phyloP scores from a whole-genome alignment of 2,113 vertebrate genomes.

The Megaleporinus macrocephalus region DNA sequence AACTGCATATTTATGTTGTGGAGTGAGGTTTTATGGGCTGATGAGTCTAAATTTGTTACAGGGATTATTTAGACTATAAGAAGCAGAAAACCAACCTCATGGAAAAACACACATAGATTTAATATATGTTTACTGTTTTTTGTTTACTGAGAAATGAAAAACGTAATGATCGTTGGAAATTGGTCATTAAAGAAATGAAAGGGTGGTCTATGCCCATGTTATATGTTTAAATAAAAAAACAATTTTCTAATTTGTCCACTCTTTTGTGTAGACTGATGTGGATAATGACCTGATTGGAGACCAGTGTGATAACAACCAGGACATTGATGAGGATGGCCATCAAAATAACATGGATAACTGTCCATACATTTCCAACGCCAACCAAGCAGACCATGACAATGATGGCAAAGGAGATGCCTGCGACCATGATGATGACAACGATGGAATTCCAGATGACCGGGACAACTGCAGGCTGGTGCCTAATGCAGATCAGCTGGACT shows the following conservation, averaged over 20 bases:
- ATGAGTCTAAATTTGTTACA: no score
- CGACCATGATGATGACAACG: conserved; percentile 94
- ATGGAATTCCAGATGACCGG: conserved; percentile 91
- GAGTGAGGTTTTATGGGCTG: no score
- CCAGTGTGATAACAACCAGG: conserved; percentile 90
- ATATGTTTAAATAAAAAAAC: not conserved
- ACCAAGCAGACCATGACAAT: conserved; percentile 93
- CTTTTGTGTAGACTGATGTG: conserved; percentile 78
- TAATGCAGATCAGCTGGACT: conserved; percentile 88
- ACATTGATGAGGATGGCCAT: conserved; percentile 95
- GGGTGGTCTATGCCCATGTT: not conserved
- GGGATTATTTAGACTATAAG: no score
- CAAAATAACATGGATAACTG: conserved; percentile 98
- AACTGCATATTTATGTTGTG: no score
- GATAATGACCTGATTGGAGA: conserved; percentile 96
- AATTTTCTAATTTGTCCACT: not conserved
- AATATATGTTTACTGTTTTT: no score
- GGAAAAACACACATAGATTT: no score
- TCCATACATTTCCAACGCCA: conserved; percentile 91
- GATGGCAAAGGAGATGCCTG: conserved; percentile 93
- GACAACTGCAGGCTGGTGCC: conserved; percentile 94
- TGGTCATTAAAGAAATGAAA: no score
- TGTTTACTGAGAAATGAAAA: no score
- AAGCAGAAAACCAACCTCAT: no score
- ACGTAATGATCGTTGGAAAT: no score